Evolutionary conservation across 2,888 invertebrate genomes (phyloP).

Genomic region (Trachelus iudaicus): DNA sequence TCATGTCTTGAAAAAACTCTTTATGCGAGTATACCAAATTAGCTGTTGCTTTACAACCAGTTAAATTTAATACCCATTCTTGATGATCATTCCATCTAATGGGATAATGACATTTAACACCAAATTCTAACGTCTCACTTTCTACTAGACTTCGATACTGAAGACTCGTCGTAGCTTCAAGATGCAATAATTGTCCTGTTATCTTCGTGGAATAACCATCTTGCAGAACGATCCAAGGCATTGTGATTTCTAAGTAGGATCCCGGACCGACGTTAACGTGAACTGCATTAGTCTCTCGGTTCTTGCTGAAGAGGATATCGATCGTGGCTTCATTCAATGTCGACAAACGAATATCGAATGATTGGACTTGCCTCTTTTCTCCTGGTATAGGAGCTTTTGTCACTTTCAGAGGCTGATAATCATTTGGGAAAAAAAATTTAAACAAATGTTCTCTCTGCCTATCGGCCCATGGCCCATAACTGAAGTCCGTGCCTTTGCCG

Average conservation of each 20-base stretch:
- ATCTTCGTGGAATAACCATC: conserved; percentile 92
- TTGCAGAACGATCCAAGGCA: conserved; percentile 91
- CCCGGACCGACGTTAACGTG: conserved; percentile 96
- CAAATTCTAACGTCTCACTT: conserved; percentile 95
- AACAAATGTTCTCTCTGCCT: conserved; percentile 94
- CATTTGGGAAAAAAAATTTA: conserved; percentile 95
- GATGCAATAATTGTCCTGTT: conserved; percentile 91
- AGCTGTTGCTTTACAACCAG: conserved; percentile 93
- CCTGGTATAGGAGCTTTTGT: conserved; percentile 88
- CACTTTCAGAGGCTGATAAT: conserved; percentile 82
- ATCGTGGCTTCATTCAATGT: conserved; percentile 93
- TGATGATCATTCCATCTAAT: conserved; percentile 96
- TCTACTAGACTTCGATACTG: conserved; percentile 92
- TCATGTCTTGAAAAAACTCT: conserved; percentile 93
- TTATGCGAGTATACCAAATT: conserved; percentile 95
- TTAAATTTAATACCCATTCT: conserved; percentile 91
- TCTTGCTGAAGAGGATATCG: conserved; percentile 96
- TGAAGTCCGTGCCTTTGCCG: conserved; percentile 93
- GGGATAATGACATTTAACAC: conserved; percentile 89
- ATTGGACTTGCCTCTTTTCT: conserved; percentile 87
- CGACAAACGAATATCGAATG: conserved; percentile 91
- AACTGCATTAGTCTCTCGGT: conserved; percentile 95
- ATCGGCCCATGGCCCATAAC: conserved; percentile 99
- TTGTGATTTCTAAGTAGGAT: conserved; percentile 94
- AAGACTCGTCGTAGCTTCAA: conserved; percentile 96